Base-by-base conservation (phyloP, 2,888 invertebrate species). In the Phlogophora meticulosa region DNA sequence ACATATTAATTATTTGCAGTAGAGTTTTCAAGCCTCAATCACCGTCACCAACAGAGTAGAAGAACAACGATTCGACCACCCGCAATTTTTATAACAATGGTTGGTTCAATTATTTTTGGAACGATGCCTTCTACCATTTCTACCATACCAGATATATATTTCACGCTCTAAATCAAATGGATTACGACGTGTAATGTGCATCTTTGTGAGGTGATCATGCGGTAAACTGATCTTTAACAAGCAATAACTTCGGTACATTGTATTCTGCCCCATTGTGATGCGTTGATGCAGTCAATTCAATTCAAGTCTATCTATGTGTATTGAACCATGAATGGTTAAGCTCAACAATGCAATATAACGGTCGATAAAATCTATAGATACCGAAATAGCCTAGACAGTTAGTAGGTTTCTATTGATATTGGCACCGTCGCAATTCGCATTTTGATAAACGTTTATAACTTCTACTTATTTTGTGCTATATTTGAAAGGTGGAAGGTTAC, bases 151-250 rank as follows among this genome's bases (percentile, higher is more conserved):
- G n/a, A n/a, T n/a, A n/a, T n/a, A n/a, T n/a, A n/a, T n/a, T n/a
- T n/a, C n/a, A n/a, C n/a, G n/a, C n/a, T n/a, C n/a, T n/a, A n/a
- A n/a, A n/a, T n/a, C n/a, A n/a, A n/a, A n/a, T 66, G 51, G 63
- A 53, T 68, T 58, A 66, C 64, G 55, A 72, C 61, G 67, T 78
- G 69, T 80, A 78, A 74, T 73, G 77, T 81, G 74, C 67, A 76
- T 80, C 78, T 82, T 83, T 79, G 55, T 40, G 48, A 52, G 28
- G 58, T 51, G 51, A 48, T 43, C 64, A 56, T 70, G 70, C 46
- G 55, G 49, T 40, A n/a, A 24, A 32, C 55, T 28, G 58, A 45
- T 11, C 40, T 42, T 60, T 58, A 69, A 58, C 67, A 65, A 67
- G 71, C 69, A 70, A 71, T 72, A 80, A 81, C 74, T 78, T 77